Evolutionary conservation across 2,113 vertebrate species (phyloP).

Genomic region (Conger conger): DNA sequence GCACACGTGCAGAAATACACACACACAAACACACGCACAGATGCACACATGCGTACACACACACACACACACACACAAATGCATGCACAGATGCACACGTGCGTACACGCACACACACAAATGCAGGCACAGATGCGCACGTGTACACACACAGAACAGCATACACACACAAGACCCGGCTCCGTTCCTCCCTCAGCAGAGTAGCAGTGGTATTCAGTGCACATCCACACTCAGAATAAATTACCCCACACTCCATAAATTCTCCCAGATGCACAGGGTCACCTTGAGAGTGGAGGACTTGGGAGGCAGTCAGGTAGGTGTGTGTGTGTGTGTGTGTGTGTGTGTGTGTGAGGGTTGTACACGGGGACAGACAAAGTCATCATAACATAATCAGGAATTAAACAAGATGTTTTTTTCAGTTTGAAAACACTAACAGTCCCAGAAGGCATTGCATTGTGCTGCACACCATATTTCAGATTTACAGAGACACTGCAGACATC

Average conservation of each 20-base stretch:
- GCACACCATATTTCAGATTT: background rate
- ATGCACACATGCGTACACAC: background rate
- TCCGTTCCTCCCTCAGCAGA: background rate
- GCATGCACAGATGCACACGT: constrained; percentile 16
- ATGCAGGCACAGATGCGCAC: constrained; percentile 17
- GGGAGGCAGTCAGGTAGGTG: constrained; percentile 19
- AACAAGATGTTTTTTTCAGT: too few species aligned
- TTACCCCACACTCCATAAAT: constrained; percentile 59
- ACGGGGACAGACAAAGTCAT: background rate
- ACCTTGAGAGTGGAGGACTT: constrained; percentile 48
- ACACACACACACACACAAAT: background rate
- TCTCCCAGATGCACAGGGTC: constrained; percentile 56
- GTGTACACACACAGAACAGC: background rate
- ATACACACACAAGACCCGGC: background rate
- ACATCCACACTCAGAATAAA: constrained; percentile 51
- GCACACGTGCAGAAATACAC: background rate
- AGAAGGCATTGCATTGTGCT: background rate
- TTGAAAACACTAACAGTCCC: too few species aligned
- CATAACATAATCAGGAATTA: too few species aligned
- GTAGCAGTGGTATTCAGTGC: constrained; percentile 39
- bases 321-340: background rate
- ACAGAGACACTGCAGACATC: background rate
- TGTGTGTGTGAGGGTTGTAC: background rate
- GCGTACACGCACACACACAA: background rate
- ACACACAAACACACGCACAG: background rate